Evolutionary conservation across 1,140 invertebrate species (phyloP), one percentile per base, ranked within the genome.

Genomic region (Drosophila nannoptera): DNA sequence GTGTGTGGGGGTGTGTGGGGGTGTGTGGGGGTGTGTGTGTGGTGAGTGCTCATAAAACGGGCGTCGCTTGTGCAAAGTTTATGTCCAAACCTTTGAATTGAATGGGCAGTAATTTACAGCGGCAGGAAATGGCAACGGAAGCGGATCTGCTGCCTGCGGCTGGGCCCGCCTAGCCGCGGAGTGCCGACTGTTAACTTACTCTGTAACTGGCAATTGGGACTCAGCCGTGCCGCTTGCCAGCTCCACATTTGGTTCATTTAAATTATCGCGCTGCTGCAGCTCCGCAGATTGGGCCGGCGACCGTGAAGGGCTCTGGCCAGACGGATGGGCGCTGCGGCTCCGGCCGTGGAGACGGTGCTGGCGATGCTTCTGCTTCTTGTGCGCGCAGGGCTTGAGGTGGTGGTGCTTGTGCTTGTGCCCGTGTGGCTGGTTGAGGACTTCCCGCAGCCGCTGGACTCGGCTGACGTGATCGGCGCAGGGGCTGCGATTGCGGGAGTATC

Each of bases 31-130:
- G 43, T 60, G 66, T 48, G 48, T 40, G 71, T 35, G 4, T 42
- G 5, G 46, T 22, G 29, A 54, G 31, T 62, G 75, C 56, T 67
- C 58, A 50, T 65, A 60, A 77, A 81, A 81, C 73, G 50, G 55
- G 61, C 77, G 62, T 53, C 78, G 80, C 84, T 72, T 78, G 80
- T 69, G 74, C 49, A 69, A 78, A 75, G 61, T 78, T 83, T 69
- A 78, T 69, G 73, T 49, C 53, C 32, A 72, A 52, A 55, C 62
- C 54, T 52, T 61, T 63, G 55, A 76, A 83, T 84, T 82, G 78
- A 83, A 83, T 83, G 73, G 76, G 61, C 76, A 75, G 69, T 82
- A 78, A 83, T 83, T 78, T 83, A 67, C 78, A 73, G 68, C 63
- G 61, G 31, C 78, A 61, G 80, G 75, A 82, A 82, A 84, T 78